Evolutionary conservation across 2,888 invertebrate genomes (phyloP).

Genomic region (Seira ritae): DNA sequence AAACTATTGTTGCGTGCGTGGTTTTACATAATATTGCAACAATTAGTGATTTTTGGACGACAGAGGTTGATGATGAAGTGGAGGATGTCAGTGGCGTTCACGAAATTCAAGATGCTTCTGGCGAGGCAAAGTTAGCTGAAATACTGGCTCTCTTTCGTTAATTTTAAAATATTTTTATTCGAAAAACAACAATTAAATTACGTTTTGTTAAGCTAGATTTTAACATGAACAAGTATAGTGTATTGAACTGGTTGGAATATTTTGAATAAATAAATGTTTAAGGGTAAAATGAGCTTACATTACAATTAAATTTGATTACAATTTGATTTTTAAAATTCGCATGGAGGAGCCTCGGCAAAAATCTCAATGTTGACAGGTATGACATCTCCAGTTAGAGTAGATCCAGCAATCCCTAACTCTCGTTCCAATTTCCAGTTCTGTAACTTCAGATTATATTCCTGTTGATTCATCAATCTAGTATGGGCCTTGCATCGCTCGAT

Average conservation of each 20-base stretch:
- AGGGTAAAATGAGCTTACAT: no score
- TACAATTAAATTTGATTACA: no score
- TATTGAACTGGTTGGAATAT: no score
- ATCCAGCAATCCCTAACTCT: not conserved
- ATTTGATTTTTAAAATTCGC: no score
- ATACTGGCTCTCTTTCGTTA: not conserved
- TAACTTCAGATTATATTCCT: slow-evolving; percentile 2
- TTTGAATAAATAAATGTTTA: no score
- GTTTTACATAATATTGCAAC: slow-evolving; percentile 23
- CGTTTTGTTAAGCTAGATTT: no score
- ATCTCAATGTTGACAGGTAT: no score
- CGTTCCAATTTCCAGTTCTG: slow-evolving; percentile 19
- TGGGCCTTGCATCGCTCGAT: slow-evolving; percentile 3
- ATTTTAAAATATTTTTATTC: no score
- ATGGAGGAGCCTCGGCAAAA: no score
- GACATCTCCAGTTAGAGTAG: not conserved
- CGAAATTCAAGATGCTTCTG: not conserved
- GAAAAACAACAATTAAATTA: no score
- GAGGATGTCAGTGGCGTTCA: not conserved
- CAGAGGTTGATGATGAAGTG: not conserved
- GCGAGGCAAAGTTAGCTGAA: not conserved
- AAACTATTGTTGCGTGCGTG: not conserved
- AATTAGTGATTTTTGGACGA: not conserved
- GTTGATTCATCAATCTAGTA: not conserved
- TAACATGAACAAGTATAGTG: no score